These are phyloP conservation scores for Altica lythri DNA, from an alignment of 2,888 invertebrate species.

Conservation along the genomic window DNA sequence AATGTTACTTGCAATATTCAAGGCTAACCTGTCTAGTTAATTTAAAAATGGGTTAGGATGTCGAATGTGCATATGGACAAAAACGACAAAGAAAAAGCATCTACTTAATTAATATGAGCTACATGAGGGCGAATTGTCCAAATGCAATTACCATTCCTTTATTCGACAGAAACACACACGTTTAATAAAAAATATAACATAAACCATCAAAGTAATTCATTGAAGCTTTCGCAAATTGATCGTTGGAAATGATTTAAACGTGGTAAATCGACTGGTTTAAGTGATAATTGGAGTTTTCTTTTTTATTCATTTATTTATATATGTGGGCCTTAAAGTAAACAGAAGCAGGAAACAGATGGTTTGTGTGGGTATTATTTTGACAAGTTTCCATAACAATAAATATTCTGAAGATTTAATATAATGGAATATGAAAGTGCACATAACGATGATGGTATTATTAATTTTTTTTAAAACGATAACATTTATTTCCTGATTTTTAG, in stretches of 20 bases:
- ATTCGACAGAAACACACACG: neutral
- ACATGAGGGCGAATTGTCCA: constrained; percentile 21
- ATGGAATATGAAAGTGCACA: constrained; percentile 6
- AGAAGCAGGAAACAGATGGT: constrained; percentile 31
- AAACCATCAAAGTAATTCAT: constrained; percentile 12
- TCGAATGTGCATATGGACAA: constrained; percentile 12
- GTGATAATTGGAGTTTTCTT: constrained; percentile 22
- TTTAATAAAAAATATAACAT: neutral
- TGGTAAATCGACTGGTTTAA: constrained; percentile 12
- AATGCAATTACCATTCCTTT: neutral
- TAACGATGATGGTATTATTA: constrained; percentile 15
- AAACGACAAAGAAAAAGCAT: constrained; percentile 19
- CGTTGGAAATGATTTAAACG: constrained; percentile 25
- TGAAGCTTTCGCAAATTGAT: constrained; percentile 12
- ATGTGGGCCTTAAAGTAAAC: constrained; percentile 24
- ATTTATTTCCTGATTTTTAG: too few species aligned
- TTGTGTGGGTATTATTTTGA: constrained; percentile 24
- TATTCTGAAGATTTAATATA: constrained; percentile 21
- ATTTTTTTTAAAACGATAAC: too few species aligned
- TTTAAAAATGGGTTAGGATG: constrained; percentile 29
- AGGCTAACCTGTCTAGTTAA: constrained; percentile 23
- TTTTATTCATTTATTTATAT: constrained; percentile 12
- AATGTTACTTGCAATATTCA: too few species aligned
- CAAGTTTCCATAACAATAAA: constrained; percentile 23
- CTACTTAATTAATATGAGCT: constrained; percentile 18